Conservation (phyloP, 2,888 invertebrate species). For the Octodonta nipae region DNA sequence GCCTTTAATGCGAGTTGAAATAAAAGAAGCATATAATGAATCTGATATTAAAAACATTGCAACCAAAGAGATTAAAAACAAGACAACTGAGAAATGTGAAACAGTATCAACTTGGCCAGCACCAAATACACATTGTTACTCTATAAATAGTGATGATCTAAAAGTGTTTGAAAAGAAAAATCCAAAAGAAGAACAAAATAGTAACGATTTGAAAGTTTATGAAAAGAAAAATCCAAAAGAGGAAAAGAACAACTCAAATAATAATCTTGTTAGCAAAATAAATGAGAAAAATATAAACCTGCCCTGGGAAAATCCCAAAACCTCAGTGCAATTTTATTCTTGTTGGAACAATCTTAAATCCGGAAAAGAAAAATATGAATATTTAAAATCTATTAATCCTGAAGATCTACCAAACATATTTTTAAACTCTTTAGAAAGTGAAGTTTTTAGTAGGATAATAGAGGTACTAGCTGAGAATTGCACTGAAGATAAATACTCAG, state of each 20-base stretch:
- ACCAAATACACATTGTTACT: constrained; percentile 3
- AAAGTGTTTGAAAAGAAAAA: constrained; percentile 20
- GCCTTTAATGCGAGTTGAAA: constrained; percentile 40
- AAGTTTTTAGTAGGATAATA: constrained; percentile 48
- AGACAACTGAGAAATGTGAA: constrained; percentile 6
- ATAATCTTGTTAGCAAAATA: constrained; percentile 10
- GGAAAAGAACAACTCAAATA: constrained; percentile 14
- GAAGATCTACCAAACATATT: constrained; percentile 47
- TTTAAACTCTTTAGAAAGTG: constrained; percentile 52
- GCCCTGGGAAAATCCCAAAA: constrained; percentile 42
- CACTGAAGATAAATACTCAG: constrained; percentile 31
- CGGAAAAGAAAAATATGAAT: constrained; percentile 41
- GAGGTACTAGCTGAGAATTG: constrained; percentile 37
- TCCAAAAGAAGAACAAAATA: constrained; percentile 10
- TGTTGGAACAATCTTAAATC: constrained; percentile 48
- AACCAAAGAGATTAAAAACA: constrained; percentile 3
- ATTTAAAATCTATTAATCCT: constrained; percentile 46
- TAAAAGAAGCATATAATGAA: constrained; percentile 16
- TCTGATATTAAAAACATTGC: not conserved
- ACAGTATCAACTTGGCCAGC: constrained; percentile 9
- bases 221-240: constrained; percentile 17
- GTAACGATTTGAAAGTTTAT: constrained; percentile 22
- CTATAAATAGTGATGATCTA: constrained; percentile 21
- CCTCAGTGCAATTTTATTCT: constrained; percentile 51
- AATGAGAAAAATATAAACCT: constrained; percentile 23